These are phyloP conservation scores for Montipora efflorescens DNA, from an alignment of 64 coral and sea anemone species.

Conservation along the genomic window DNA sequence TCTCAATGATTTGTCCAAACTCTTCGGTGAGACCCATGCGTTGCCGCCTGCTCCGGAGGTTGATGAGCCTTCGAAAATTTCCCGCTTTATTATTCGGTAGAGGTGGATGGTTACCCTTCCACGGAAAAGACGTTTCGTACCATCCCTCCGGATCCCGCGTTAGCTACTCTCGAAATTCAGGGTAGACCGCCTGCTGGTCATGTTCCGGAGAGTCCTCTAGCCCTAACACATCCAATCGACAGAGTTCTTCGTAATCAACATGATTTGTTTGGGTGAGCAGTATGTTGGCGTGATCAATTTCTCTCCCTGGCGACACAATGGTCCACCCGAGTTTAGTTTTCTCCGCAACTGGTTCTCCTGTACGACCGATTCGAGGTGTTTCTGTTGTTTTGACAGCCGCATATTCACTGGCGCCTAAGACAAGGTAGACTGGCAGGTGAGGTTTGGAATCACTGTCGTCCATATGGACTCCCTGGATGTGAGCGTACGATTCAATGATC, in stretches of 20 bases:
- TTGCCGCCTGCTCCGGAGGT: neutral
- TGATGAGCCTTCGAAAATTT: neutral
- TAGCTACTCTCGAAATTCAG: constrained; percentile 10
- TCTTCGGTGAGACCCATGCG: neutral
- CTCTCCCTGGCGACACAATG: neutral
- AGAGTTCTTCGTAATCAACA: constrained; percentile 12
- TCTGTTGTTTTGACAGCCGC: neutral
- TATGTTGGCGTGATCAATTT: neutral
- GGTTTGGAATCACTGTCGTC: neutral
- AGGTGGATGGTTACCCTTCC: neutral
- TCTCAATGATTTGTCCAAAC: constrained; percentile 5
- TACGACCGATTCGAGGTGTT: neutral
- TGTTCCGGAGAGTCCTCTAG: neutral
- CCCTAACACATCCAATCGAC: neutral
- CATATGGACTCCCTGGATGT: neutral
- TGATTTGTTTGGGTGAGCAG: too few species aligned
- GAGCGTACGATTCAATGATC: neutral
- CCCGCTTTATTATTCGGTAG: neutral
- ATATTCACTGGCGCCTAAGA: neutral
- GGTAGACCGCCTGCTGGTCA: neutral
- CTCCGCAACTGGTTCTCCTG: constrained; percentile 30
- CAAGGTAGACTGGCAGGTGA: too few species aligned
- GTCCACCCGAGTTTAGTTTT: neutral
- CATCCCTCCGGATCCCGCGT: neutral
- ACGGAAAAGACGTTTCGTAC: neutral